These are phyloP conservation scores for Lanius ludovicianus DNA, from an alignment of 2,113 vertebrate species.

Conservation along the genomic window DNA sequence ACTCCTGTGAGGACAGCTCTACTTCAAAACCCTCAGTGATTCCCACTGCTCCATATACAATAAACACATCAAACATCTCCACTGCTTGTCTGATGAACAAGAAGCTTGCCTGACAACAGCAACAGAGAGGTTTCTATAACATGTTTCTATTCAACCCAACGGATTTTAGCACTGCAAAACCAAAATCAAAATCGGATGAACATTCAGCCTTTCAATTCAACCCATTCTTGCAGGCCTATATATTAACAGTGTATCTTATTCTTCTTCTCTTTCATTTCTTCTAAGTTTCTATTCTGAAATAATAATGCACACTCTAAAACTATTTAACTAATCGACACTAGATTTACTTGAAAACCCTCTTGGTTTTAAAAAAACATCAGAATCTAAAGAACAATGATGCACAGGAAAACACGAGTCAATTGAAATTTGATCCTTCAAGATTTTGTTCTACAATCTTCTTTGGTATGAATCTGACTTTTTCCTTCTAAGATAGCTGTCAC, in stretches of 20 bases:
- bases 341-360: background rate
- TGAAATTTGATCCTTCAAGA: background rate
- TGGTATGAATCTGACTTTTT: background rate
- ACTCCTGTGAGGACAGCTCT: background rate
- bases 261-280: background rate
- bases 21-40: background rate
- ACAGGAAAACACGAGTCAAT: background rate
- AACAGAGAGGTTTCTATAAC: background rate
- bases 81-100: background rate
- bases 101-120: background rate
- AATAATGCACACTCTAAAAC: background rate
- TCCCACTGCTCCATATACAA: background rate
- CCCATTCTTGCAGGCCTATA: background rate
- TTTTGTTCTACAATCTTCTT: background rate
- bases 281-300: background rate
- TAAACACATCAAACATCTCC: rapidly evolving
- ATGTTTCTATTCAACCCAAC: background rate
- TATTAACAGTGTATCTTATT: background rate
- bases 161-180: background rate
- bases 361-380: background rate
- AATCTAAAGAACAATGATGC: background rate
- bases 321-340: background rate
- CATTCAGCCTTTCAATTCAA: background rate
- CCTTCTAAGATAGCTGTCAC: background rate
- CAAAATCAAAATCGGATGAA: background rate